Base-by-base conservation (phyloP, 2,888 invertebrate species). In the Phengaris arion region DNA sequence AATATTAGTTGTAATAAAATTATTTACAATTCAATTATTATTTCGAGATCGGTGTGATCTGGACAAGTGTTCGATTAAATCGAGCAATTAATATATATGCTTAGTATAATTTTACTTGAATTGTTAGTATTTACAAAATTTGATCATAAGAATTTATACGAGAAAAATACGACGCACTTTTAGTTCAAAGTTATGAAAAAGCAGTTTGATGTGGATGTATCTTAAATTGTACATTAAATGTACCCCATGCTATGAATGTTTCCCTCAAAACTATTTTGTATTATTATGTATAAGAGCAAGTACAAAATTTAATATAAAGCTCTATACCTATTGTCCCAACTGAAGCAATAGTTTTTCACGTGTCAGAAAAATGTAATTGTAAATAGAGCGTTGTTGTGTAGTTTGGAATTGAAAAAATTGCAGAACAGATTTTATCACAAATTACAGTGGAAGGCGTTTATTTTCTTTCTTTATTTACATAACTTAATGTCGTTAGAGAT, bases 11-110 rank as follows among this genome's bases (percentile, higher is more conserved):
- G 57, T 51, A 74, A 52, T 59, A 54, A 52, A 12, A 73, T 75
- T 74, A 22, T 74, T 73, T 51, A 48, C 73, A 68, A 75, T 75
- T 54, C 68, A 64, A 75, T 46, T 76, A 55, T 51, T 9, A 8
- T 70, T 48, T 59, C n/a, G 69, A 72, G 35, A 51, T 13, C 10
- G 52, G 70, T 48, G 52, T 70, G 6, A 69, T 15, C 70, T 70
- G 54, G 72, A 54, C 9, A 80, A 81, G 81, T 81, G 78, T 85
- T 81, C 86, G 87, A 87, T 87, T 3, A 83, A 85, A 87, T 87
- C 86, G 87, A 85, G 82, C 77, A 9, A 51, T 48, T 68, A 77
- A 76, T 59, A 73, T 74, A 76, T 68, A n/a, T 74, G 55, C 54
- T 46, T 51, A 54, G 15, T 64, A 64, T 75, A 77, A 73, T 76